Evolutionary conservation across 2,113 vertebrate species (phyloP).

Genomic region (Eonycteris spelaea): DNA sequence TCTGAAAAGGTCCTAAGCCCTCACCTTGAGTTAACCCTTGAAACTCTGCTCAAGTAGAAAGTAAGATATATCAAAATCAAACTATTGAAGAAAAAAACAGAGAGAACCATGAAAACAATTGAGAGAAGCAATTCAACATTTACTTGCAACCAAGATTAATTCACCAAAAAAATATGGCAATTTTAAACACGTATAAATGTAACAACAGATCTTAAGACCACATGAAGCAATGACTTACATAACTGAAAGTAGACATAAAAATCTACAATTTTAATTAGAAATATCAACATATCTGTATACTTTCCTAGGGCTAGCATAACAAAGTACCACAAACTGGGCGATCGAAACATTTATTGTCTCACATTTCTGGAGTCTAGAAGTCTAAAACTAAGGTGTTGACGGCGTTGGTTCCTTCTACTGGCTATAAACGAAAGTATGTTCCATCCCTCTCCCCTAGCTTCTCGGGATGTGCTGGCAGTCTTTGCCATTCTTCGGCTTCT

Average conservation of each 20-base stretch:
- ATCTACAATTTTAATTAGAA: not conserved
- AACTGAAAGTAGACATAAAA: not conserved
- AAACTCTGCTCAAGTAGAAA: not conserved
- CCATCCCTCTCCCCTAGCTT: not conserved
- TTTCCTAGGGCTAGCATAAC: not conserved
- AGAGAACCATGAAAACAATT: not conserved
- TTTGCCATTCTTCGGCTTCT: not conserved
- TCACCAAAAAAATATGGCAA: not conserved
- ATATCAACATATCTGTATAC: not conserved
- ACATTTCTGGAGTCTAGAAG: not conserved
- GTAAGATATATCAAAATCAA: not conserved
- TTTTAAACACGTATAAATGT: not conserved
- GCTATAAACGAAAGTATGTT: not conserved
- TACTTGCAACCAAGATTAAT: not conserved
- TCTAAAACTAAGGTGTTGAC: not conserved
- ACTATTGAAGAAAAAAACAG: not conserved
- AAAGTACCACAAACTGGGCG: not conserved
- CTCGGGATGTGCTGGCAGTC: not conserved
- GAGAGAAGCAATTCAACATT: not conserved
- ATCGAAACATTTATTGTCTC: not conserved
- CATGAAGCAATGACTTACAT: not conserved
- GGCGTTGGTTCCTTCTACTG: not conserved
- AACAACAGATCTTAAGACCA: not conserved
- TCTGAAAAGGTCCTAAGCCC: not conserved
- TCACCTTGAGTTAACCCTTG: not conserved